A percentile compares a stretch with the other conserved stretches of the same genome.
phyloP scores from a whole-genome alignment of 1,140 invertebrate genomes.

The Drosophila auraria region DNA sequence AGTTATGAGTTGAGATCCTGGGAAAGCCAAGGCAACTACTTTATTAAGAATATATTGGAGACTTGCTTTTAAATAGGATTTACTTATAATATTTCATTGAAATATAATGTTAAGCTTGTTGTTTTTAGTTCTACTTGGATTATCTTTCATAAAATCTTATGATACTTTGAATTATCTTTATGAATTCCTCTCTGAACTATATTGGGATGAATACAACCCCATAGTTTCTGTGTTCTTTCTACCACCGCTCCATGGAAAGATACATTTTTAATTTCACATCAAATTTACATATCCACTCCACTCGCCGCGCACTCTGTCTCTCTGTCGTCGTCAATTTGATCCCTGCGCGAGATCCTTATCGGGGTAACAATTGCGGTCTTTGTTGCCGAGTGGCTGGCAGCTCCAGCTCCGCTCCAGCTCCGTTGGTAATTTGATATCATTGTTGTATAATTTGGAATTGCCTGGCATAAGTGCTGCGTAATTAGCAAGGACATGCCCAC shows the following conservation, averaged over 20 bases:
- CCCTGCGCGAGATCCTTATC: constrained; percentile 58
- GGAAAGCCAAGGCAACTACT: constrained; percentile 6
- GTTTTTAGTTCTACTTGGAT: too few species aligned
- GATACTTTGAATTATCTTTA: not conserved
- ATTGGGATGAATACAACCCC: not conserved
- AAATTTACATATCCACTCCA: constrained; percentile 67
- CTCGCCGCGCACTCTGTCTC: constrained; percentile 5
- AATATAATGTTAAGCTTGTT: not conserved
- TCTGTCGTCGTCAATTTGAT: constrained; percentile 16
- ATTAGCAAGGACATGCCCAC: constrained; percentile 82
- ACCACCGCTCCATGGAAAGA: not conserved
- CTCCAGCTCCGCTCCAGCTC: constrained; percentile 8
- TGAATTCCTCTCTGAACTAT: not conserved
- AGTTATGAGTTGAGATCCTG: constrained; percentile 9
- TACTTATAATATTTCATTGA: too few species aligned
- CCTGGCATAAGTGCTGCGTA: constrained; percentile 82
- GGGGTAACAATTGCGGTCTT: constrained; percentile 75
- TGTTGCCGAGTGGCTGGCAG: constrained; percentile 37
- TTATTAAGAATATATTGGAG: not conserved
- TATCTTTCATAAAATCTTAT: not conserved
- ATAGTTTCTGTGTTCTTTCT: not conserved
- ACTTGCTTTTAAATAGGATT: not conserved
- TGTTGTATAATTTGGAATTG: constrained; percentile 83
- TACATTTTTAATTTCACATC: constrained; percentile 64
- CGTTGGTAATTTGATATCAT: constrained; percentile 80